Evolutionary conservation across 1,140 invertebrate genomes (phyloP), one percentile per base, ranked within the genome.

Genomic region (Drosophila pseudoobscura): DNA sequence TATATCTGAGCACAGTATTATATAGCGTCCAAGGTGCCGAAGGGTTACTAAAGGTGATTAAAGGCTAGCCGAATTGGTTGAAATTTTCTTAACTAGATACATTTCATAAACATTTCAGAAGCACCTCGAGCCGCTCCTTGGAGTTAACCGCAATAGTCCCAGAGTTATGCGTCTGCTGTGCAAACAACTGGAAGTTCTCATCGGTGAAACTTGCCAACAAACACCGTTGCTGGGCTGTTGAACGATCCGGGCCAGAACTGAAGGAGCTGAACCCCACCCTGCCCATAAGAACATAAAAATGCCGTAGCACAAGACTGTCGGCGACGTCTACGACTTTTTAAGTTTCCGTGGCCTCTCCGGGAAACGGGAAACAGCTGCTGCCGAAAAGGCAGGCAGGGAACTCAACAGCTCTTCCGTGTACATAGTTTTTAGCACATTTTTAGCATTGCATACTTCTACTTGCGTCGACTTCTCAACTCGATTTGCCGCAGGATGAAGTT

Each of bases 401-500:
- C 50, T 26, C 24, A 26, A 26, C 4, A 5, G 24, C 24, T 51
- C 51, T 17, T 50, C 35, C 63, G 58, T 75, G 74, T 60, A 71
- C 64, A 75, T 80, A 71, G 73, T 77, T 80, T 78, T 75, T 85
- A 84, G 76, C 76, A 84, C 68, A 85, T 80, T 87, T 78, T 87
- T 78, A 70, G 78, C 62, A 61, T 77, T 54, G 62, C 82, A 78
- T 80, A 80, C 82, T 87, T 87, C 70, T 80, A 80, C 82, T 87
- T 87, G 74, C 64, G 31, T 58, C 62, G 78, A 87, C 74, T 85
- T 87, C 74, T 85, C 82, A 78, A 87, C 82, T 87, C 77, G 82
- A 75, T 80, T 85, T 87, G 62, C 75, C 55, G 74, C 75, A 64
- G 78, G 82, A 80, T 66, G 70, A 85, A 85, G 82, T 85, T 85